These are phyloP conservation scores for Onychostoma macrolepis DNA, from an alignment of 2,113 vertebrate species.

Conservation along the genomic window DNA sequence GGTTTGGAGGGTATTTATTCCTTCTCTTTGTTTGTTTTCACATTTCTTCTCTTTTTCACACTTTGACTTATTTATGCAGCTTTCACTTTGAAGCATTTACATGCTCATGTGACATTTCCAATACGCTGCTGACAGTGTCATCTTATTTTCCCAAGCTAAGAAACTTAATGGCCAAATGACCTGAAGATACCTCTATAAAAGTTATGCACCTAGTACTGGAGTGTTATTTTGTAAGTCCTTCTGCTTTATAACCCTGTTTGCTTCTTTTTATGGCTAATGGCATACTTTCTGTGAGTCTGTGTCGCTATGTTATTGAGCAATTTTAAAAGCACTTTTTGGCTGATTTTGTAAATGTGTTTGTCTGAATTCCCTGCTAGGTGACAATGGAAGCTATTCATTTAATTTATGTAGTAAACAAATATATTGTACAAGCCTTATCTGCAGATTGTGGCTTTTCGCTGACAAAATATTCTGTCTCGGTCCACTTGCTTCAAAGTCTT, in stretches of 20 bases:
- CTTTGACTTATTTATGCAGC: background rate
- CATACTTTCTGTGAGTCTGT: background rate
- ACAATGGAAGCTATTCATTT: conserved; percentile 16
- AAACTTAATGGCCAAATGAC: conserved; percentile 15
- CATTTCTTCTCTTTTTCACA: background rate
- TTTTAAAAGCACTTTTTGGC: conserved; percentile 22
- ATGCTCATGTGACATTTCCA: background rate
- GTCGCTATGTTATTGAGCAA: conserved; percentile 5
- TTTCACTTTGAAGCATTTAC: background rate
- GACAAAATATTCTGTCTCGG: conserved; percentile 6
- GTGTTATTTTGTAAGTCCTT: conserved; percentile 18
- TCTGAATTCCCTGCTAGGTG: conserved; percentile 18
- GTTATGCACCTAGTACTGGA: background rate
- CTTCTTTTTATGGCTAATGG: conserved; percentile 30
- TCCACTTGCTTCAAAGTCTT: background rate
- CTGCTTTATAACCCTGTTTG: conserved; percentile 26
- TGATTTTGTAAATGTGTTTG: conserved; percentile 22
- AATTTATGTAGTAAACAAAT: conserved; percentile 27
- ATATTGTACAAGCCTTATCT: background rate
- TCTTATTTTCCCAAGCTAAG: conserved; percentile 1
- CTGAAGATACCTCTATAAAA: background rate
- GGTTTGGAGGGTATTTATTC: background rate
- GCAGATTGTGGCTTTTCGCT: conserved; percentile 5
- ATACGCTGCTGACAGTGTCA: background rate
- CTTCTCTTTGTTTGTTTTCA: background rate